phyloP scores from a whole-genome alignment of 2,113 vertebrate genomes.

The Xenus cinereus region DNA sequence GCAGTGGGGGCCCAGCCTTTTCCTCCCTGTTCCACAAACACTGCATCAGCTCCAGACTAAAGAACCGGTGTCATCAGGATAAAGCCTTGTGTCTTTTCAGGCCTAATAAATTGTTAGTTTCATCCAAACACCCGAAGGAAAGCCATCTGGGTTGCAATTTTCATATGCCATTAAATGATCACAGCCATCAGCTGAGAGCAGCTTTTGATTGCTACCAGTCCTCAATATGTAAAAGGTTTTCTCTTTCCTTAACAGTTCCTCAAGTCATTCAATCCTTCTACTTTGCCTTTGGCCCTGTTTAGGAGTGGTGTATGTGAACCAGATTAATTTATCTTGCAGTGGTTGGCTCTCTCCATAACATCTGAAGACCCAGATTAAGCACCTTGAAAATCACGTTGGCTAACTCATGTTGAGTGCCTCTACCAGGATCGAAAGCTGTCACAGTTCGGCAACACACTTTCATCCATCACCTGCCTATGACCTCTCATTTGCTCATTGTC shows the following conservation, averaged over 20 bases:
- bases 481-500: background rate
- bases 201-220: background rate
- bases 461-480: background rate
- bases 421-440: background rate
- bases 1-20: background rate
- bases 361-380: background rate
- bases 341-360: background rate
- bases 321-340: background rate
- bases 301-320: background rate
- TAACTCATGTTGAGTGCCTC: background rate
- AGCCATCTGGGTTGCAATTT: background rate
- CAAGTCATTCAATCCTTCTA: background rate
- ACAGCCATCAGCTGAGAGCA: background rate
- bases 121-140: background rate
- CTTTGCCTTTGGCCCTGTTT: background rate
- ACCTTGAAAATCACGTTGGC: background rate
- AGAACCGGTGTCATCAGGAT: background rate
- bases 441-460: background rate
- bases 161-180: background rate
- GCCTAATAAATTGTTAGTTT: background rate
- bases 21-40: background rate
- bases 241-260: background rate
- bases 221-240: background rate
- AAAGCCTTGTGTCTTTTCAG: background rate
- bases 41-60: background rate